Evolutionary conservation across 2,113 vertebrate genomes (phyloP).

Genomic region (Rhinolophus sinicus): DNA sequence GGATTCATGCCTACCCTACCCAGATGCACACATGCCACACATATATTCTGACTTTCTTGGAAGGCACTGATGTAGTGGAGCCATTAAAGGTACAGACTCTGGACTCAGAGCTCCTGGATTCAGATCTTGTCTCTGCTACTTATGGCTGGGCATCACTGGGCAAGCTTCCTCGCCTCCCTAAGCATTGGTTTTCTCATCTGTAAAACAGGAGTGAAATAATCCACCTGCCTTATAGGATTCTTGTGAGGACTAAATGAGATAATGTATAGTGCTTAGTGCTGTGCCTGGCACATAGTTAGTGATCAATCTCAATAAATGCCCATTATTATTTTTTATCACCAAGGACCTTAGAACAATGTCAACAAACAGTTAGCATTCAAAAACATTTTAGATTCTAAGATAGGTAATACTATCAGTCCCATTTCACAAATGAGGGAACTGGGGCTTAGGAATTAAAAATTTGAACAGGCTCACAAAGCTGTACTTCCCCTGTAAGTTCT

Average conservation of each 20-base stretch:
- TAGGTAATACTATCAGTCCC: too few species aligned
- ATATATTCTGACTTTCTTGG: background rate
- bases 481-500: background rate
- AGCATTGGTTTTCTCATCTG: background rate
- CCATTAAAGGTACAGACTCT: background rate
- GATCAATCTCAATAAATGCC: background rate
- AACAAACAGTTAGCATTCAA: background rate
- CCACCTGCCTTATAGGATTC: background rate
- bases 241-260: background rate
- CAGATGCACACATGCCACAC: accelerated
- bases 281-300: background rate
- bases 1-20: background rate
- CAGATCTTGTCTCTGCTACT: background rate
- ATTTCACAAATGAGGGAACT: background rate
- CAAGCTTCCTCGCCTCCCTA: background rate
- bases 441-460: background rate
- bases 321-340: background rate
- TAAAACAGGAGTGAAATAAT: background rate
- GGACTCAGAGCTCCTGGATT: background rate
- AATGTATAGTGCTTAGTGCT: background rate
- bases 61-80: too few species aligned
- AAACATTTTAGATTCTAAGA: background rate
- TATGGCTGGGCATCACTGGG: background rate
- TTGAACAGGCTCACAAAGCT: background rate
- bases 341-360: background rate